A percentile compares a stretch with the other conserved stretches of the same genome.
Conservation (phyloP, 2,113 vertebrate species). For the Paradoxurus hermaphroditus region DNA sequence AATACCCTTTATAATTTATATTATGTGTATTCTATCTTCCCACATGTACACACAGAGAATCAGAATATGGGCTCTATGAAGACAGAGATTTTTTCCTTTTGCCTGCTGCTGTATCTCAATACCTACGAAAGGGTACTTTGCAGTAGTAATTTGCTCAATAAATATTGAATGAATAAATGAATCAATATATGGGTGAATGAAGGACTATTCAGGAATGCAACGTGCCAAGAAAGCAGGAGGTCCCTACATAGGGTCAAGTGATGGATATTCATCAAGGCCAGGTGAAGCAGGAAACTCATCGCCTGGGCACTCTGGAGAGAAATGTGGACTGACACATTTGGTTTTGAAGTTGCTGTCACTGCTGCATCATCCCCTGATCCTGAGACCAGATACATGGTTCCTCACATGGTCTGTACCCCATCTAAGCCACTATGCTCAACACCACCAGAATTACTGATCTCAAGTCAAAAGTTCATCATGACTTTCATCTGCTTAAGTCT, state of each 20-base stretch:
- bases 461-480: background rate
- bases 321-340: background rate
- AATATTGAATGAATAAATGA: background rate
- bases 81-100: background rate
- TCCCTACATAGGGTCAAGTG: background rate
- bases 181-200: background rate
- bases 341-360: background rate
- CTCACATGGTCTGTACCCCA: background rate
- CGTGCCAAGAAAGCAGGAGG: background rate
- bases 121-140: background rate
- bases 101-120: background rate
- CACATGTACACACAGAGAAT: background rate
- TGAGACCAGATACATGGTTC: background rate
- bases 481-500: background rate
- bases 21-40: background rate
- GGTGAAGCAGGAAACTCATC: background rate
- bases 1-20: background rate
- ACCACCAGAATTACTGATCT: background rate
- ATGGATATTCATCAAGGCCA: background rate
- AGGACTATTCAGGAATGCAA: background rate
- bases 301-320: background rate
- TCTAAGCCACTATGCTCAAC: background rate
- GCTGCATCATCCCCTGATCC: background rate
- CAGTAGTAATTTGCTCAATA: background rate
- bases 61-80: background rate